phyloP scores from a whole-genome alignment of 2,113 vertebrate genomes.

The Dipodomys stephensi region DNA sequence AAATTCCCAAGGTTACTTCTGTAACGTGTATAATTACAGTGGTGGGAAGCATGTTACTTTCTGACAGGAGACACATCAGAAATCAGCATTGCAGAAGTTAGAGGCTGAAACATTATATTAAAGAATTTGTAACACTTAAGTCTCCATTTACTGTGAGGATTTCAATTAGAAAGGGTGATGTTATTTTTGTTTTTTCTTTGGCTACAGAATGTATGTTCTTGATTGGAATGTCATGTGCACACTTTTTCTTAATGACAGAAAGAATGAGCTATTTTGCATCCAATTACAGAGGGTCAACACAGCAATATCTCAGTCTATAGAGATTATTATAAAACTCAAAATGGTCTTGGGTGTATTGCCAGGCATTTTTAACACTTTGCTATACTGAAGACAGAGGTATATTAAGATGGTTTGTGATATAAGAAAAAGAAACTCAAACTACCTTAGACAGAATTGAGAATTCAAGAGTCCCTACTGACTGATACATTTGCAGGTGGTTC shows the following conservation, averaged over 20 bases:
- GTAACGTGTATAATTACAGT: background rate
- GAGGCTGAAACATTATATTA: background rate
- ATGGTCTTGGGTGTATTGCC: background rate
- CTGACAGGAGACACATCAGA: background rate
- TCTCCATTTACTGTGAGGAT: background rate
- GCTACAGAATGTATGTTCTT: background rate
- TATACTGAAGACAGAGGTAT: background rate
- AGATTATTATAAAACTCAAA: background rate
- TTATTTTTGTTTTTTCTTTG: background rate
- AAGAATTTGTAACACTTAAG: background rate
- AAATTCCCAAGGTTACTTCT: background rate
- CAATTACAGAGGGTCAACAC: background rate
- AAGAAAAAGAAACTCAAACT: conserved; percentile 2
- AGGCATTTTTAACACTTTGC: background rate
- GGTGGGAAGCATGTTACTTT: background rate
- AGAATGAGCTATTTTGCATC: background rate
- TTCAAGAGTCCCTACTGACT: background rate
- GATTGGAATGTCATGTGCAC: background rate
- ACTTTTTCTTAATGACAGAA: background rate
- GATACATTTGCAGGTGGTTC: background rate
- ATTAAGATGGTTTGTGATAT: background rate
- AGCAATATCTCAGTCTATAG: background rate
- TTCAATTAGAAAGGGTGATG: background rate
- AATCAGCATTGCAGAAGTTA: background rate
- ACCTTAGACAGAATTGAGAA: background rate